Evolutionary conservation across 2,113 vertebrate species (phyloP), one percentile per base, ranked within the genome.

Genomic region (Notiomystis cincta): DNA sequence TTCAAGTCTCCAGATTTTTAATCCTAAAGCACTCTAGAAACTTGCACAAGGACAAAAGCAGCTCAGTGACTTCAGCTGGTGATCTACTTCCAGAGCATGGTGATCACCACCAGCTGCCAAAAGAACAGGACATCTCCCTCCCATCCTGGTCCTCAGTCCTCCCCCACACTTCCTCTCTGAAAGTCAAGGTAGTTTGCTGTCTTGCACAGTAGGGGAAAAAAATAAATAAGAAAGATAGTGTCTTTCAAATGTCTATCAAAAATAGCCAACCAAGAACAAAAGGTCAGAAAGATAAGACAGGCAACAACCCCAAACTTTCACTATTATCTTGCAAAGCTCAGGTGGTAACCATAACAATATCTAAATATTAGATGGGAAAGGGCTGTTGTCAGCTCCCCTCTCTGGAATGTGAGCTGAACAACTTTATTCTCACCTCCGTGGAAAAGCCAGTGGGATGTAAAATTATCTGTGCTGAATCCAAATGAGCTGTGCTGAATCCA

Each of bases 371-470:
- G 25, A 67, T 44, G 53, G 31, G 35, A 93, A 94, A 84, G 76
- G 60, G 69, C 65, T 69, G 64, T n/a, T 86, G 75, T 86, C 72
- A 88, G 47, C 67, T 78, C 42, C 54, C 73, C 70, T 33, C 87
- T 79, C 58, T 51, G 69, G n/a, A 89, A 65, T 0, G 0, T 8
- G 35, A 80, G 57, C 89, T 87, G 89, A 96, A 93, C 1, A 0
- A 90, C 40, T 92, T 94, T 84, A 57, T 84, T 89, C 86, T 95
- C 96, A 95, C 90, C 93, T 95, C 82, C 83, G 38, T 4, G 20
- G 93, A 87, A 96, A 94, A 92, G 88, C 38, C 78, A 93, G 62
- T 27, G 51, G 67, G 72, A 89, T 64, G 9, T 35, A 75, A 93
- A 83, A 60, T 70, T 56, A 73, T 20, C 58, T 66, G 61, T 76